phyloP scores from a whole-genome alignment of 2,797 vertebrate genomes.

The Leptodactylus fallax region DNA sequence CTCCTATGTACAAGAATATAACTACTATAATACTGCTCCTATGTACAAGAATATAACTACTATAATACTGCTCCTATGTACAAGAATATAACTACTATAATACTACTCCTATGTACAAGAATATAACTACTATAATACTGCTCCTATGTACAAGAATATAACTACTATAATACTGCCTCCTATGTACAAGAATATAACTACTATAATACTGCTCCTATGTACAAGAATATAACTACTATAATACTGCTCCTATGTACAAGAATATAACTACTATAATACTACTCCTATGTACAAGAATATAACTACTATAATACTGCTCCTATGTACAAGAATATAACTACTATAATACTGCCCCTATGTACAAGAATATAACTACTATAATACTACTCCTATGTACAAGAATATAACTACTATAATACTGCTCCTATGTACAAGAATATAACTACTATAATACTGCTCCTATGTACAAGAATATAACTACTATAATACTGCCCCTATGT shows the following conservation, averaged over 20 bases:
- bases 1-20: no score
- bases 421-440: neutral
- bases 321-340: slow-evolving; percentile 14
- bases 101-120: neutral
- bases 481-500: slow-evolving; percentile 1
- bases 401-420: slow-evolving; percentile 22
- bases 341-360: slow-evolving; percentile 5
- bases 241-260: neutral
- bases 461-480: slow-evolving; percentile 15
- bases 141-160: neutral
- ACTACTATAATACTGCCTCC: neutral
- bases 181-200: slow-evolving; percentile 15
- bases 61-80: neutral
- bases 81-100: neutral
- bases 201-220: neutral
- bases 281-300: neutral
- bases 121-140: slow-evolving; percentile 16
- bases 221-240: neutral
- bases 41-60: neutral
- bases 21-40: no score
- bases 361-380: slow-evolving; percentile 1
- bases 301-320: slow-evolving; percentile 3
- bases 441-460: neutral
- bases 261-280: slow-evolving; percentile 19
- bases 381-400: neutral